These are phyloP conservation scores for Leptinotarsa haldemani DNA, from an alignment of 2,888 invertebrate species.

Conservation along the genomic window DNA sequence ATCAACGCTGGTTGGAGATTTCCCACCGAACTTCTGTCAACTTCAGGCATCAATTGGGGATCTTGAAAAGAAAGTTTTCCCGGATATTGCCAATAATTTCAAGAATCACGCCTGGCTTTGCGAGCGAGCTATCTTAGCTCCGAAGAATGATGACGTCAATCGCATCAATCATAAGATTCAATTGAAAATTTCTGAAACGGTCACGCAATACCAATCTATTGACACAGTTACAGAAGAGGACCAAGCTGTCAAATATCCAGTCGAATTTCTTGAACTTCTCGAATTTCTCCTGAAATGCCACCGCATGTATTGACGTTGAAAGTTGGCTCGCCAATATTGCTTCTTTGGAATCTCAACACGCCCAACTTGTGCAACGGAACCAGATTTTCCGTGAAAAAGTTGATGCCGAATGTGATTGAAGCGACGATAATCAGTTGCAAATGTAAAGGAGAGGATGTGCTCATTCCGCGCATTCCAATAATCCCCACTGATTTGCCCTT, in stretches of 20 bases:
- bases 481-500: too few relatives aligned
- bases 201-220: conserved; percentile 41
- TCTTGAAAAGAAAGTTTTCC: conserved; percentile 52
- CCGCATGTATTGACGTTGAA: too few relatives aligned
- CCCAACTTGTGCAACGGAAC: too few relatives aligned
- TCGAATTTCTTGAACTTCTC: conserved; percentile 41
- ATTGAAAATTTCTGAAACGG: conserved; percentile 45
- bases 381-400: too few relatives aligned
- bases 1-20: conserved; percentile 31
- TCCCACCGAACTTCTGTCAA: conserved; percentile 57
- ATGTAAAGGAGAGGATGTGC: too few relatives aligned
- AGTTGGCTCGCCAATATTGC: too few relatives aligned
- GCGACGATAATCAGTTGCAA: too few relatives aligned
- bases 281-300: too few relatives aligned
- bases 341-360: too few relatives aligned
- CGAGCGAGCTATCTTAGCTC: conserved; percentile 50
- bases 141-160: conserved; percentile 57
- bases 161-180: conserved; percentile 56
- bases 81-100: too few relatives aligned
- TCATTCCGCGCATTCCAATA: too few relatives aligned
- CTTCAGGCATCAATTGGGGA: conserved; percentile 43
- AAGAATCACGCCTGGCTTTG: conserved; percentile 51
- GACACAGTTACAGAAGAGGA: conserved; percentile 38
- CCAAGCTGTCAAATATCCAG: conserved; percentile 45
- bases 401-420: too few relatives aligned